Percentiles rank a stretch among this genome's conserved stretches.
phyloP scores from a whole-genome alignment of 2,888 invertebrate species.

The Rugalucina vietnamica region DNA sequence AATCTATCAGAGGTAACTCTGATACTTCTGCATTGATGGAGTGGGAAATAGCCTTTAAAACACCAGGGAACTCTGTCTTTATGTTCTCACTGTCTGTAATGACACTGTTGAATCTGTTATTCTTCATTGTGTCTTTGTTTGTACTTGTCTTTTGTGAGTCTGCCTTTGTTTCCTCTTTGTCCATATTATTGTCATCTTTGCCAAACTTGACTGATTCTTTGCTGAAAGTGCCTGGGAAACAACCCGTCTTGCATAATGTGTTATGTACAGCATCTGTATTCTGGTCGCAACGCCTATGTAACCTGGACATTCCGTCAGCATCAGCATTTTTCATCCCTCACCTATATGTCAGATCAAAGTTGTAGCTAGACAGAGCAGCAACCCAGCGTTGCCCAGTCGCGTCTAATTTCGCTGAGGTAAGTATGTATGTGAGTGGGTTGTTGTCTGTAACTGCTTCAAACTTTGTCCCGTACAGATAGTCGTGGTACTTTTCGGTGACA shows the following conservation, averaged over 20 bases:
- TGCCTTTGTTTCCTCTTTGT: no score
- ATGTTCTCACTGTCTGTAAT: no score
- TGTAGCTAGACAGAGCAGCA: not conserved
- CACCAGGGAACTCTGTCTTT: no score
- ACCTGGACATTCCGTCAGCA: not conserved
- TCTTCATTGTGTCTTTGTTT: no score
- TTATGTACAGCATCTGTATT: not conserved
- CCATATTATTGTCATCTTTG: no score
- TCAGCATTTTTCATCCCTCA: not conserved
- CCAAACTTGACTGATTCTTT: no score
- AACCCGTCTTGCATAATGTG: not conserved
- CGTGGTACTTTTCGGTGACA: constrained; percentile 46
- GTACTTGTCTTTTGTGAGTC: no score
- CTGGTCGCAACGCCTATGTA: not conserved
- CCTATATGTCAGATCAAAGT: not conserved
- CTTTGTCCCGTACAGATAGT: constrained; percentile 29
- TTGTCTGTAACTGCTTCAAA: constrained; percentile 46
- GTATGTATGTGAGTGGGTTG: constrained; percentile 44
- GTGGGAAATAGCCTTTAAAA: no score
- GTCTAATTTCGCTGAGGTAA: constrained; percentile 26
- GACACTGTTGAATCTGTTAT: no score
- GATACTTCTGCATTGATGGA: no score
- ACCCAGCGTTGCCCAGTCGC: not conserved
- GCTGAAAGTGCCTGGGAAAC: not conserved
- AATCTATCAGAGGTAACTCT: not conserved